Conservation (phyloP, 2,797 vertebrate species). For the Epinephelus malabaricus region DNA sequence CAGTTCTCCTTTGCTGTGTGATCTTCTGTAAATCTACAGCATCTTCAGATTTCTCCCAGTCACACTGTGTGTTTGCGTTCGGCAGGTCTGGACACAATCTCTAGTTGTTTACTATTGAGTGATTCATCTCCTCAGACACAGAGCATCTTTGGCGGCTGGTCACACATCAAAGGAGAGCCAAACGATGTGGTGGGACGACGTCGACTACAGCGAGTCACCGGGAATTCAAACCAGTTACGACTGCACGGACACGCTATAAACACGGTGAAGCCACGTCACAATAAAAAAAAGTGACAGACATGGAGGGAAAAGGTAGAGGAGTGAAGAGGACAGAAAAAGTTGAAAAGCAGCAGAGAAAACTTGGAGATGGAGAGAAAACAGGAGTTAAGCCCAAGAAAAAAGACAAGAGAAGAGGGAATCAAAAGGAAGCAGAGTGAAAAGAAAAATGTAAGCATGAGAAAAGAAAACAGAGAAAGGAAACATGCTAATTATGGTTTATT, state of each 20-base stretch:
- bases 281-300: background rate
- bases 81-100: slow-evolving; percentile 49
- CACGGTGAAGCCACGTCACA: background rate
- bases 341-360: background rate
- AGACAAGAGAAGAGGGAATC: slow-evolving; percentile 5
- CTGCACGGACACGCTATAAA: background rate
- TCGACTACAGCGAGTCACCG: background rate
- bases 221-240: too few species aligned
- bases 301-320: background rate
- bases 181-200: slow-evolving; percentile 16
- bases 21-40: too few species aligned
- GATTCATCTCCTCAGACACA: slow-evolving; percentile 62
- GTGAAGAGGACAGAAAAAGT: background rate
- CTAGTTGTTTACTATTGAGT: slow-evolving; percentile 63
- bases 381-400: background rate
- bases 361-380: background rate
- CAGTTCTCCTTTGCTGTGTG: too few species aligned
- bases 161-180: slow-evolving; percentile 59
- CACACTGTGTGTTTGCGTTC: too few species aligned
- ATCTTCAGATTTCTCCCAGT: too few species aligned
- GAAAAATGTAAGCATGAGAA: background rate
- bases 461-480: slow-evolving; percentile 25
- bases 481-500: slow-evolving; percentile 51
- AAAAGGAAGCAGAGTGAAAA: background rate
- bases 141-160: slow-evolving; percentile 61